These are phyloP conservation scores for Merodon equestris DNA, from an alignment of 2,888 invertebrate species.

Conservation along the genomic window DNA sequence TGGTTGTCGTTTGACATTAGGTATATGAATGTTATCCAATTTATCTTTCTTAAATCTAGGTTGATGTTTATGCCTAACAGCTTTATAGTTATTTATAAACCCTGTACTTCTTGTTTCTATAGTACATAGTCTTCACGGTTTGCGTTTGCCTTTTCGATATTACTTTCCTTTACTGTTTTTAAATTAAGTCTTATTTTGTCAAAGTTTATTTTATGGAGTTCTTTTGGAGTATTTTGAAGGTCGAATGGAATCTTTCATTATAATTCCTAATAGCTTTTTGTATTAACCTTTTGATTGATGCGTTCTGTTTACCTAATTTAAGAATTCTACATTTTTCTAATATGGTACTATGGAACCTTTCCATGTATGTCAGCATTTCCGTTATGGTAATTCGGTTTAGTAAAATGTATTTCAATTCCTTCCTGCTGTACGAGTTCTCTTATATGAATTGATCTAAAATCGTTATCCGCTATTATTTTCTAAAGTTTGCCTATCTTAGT, in stretches of 20 bases:
- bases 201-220: slow-evolving; percentile 37
- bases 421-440: not conserved
- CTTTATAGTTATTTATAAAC: slow-evolving; percentile 42
- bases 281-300: slow-evolving; percentile 26
- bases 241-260: slow-evolving; percentile 36
- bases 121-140: slow-evolving; percentile 33
- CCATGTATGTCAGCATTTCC: slow-evolving; percentile 2
- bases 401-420: not conserved
- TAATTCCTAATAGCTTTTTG: slow-evolving; percentile 24
- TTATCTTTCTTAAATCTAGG: slow-evolving; percentile 39
- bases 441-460: not conserved
- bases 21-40: slow-evolving; percentile 20
- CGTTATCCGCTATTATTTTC: not conserved
- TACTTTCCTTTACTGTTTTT: slow-evolving; percentile 1
- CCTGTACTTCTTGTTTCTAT: slow-evolving; percentile 29
- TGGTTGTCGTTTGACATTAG: too few species aligned
- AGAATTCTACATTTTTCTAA: not conserved
- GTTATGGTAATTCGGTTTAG: not conserved
- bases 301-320: not conserved
- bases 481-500: not conserved
- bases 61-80: slow-evolving; percentile 40
- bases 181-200: slow-evolving; percentile 20
- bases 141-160: not conserved
- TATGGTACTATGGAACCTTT: slow-evolving; percentile 3
- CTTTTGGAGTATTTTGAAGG: slow-evolving; percentile 16